Conservation (phyloP, 2,113 vertebrate species). For the Amphilophus citrinellus region DNA sequence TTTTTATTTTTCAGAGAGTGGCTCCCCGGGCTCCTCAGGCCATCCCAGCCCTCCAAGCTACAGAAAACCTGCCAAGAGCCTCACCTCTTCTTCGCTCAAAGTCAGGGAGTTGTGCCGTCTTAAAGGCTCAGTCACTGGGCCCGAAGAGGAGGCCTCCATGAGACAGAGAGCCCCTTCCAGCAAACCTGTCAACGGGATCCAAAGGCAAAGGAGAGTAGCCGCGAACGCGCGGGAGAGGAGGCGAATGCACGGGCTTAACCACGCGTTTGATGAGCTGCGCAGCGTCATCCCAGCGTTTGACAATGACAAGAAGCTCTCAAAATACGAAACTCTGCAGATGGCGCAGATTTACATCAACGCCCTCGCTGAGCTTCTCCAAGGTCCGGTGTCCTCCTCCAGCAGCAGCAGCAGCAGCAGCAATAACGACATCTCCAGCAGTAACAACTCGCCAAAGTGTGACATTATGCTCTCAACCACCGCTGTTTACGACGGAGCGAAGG, state of each 20-base stretch:
- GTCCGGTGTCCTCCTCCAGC: constrained; percentile 54
- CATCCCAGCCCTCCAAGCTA: constrained; percentile 73
- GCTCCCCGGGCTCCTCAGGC: constrained; percentile 73
- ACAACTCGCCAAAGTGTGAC: constrained; percentile 73
- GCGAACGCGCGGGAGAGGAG: constrained; percentile 93
- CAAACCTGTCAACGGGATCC: constrained; percentile 83
- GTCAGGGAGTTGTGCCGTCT: constrained; percentile 82
- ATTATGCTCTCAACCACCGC: constrained; percentile 44
- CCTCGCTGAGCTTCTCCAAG: constrained; percentile 90
- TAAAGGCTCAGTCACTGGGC: constrained; percentile 69
- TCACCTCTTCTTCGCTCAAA: constrained; percentile 72
- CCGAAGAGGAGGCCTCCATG: constrained; percentile 51
- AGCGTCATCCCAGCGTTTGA: constrained; percentile 96
- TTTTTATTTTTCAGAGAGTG: constrained; percentile 68
- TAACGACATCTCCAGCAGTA: constrained; percentile 10
- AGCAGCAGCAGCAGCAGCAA: not conserved
- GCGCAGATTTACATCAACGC: constrained; percentile 98
- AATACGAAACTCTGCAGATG: constrained; percentile 98
- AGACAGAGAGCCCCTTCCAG: constrained; percentile 81
- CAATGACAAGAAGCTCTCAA: constrained; percentile 98
- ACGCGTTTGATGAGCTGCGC: constrained; percentile 96
- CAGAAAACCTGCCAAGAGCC: constrained; percentile 75
- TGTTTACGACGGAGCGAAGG: constrained; percentile 65
- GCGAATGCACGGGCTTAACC: constrained; percentile 96
- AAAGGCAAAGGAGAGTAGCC: constrained; percentile 90